Evolutionary conservation across 2,113 vertebrate genomes (phyloP), one percentile per base, ranked within the genome.

Genomic region (Talpa occidentalis): DNA sequence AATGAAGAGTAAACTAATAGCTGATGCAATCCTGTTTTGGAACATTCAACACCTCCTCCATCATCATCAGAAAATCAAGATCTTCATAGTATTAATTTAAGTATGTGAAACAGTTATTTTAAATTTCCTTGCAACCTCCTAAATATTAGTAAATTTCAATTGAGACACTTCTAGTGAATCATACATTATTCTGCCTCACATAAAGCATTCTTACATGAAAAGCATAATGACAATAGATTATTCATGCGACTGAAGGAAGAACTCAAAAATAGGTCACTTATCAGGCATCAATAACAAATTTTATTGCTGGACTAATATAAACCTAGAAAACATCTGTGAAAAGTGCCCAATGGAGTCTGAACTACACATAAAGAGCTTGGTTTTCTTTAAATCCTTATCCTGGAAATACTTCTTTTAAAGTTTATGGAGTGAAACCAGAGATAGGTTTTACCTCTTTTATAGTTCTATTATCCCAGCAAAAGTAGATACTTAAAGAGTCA

Each of bases 401-500:
- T 77, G 88, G 67, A 21, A 96, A n/a, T 72, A 54, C 64, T 89
- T 94, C 72, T 73, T 64, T 93, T 81, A 74, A 94, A 88, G 35
- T 81, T 79, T n/a, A 42, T 56, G 0, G 11, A 52, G 11, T 91
- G 32, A 76, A 94, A 81, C 30, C 87, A 69, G 66, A 87, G 62
- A 82, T 69, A 54, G 17, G 9, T 74, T 91, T 94, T 94, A 15
- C 19, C 26, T 79, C 52, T 91, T 93, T 94, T 76, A 84, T 62
- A 93, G 22, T 83, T 74, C 19, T 69, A 24, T 77, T 95, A 56
- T 80, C 47, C 60, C 52, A 90, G 85, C 32, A 66, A 90, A 90
- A 90, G 32, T 37, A 94, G 44, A 72, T 76, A 62, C 16, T 73
- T 64, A 78, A 73, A 83, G 56, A 77, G 47, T 59, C 44, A 73